phyloP scores from a whole-genome alignment of 2,888 invertebrate species.

The Pachymerium ferrugineum region DNA sequence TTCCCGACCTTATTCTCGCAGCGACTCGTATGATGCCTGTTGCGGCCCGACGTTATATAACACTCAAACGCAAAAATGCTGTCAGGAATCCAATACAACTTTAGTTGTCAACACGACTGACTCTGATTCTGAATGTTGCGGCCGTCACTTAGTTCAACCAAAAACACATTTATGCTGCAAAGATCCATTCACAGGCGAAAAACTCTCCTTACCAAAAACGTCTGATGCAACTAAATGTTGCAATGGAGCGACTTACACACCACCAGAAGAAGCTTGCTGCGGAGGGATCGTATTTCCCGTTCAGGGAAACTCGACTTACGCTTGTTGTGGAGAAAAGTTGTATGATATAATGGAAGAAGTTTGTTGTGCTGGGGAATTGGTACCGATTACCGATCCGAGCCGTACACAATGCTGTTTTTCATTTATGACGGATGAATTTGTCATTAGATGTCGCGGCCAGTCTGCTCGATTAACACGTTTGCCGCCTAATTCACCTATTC shows the following conservation, averaged over 20 bases:
- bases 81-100: background rate
- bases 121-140: constrained; percentile 20
- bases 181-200: background rate
- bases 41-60: constrained; percentile 6
- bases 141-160: background rate
- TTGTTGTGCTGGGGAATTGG: constrained; percentile 12
- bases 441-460: constrained; percentile 5
- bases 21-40: background rate
- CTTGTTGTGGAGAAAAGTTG: constrained; percentile 2
- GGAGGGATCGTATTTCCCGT: constrained; percentile 13
- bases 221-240: background rate
- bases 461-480: background rate
- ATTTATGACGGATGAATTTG: constrained; percentile 31
- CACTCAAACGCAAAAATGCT: constrained; percentile 20
- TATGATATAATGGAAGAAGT: constrained; percentile 31
- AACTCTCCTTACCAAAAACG: background rate
- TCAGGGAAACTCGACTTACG: constrained; percentile 26
- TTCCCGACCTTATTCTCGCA: background rate
- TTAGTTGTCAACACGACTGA: constrained; percentile 28
- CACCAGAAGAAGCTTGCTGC: constrained; percentile 31
- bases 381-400: constrained; percentile 25
- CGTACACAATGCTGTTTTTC: constrained; percentile 30
- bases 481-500: constrained; percentile 27
- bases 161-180: constrained; percentile 21
- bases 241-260: background rate